Evolutionary conservation across 2,797 vertebrate genomes (phyloP), one percentile per base, ranked within the genome.

Genomic region (Anolis apletophallus): DNA sequence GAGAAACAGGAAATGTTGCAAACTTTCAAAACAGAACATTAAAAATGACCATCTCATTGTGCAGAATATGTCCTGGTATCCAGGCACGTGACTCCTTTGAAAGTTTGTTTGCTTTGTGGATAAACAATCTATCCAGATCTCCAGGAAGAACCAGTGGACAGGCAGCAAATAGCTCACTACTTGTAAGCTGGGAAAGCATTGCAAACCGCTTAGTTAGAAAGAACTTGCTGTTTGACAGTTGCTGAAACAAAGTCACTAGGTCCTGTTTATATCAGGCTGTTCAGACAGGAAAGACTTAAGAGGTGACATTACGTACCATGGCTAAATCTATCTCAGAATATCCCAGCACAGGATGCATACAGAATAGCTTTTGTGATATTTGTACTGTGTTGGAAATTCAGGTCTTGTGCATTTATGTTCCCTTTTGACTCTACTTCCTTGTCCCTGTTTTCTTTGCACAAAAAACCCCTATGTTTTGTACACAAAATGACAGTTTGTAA

Each of bases 241-340:
- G 83, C 72, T 57, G 40, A 86, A 90, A 91, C 75, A 93, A 88
- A 91, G 61, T 57, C 82, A 88, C 52, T 0, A 0, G 73, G 13
- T 14, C 78, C 69, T 85, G 81, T 54, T 91, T 78, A 68, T 9
- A 86, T 54, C 0, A 0, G 88, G 74, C 71, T 74, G 81, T 80
- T 75, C 11, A 90, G 93, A 92, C 85, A 93, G 91, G 93, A 95
- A 94, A 85, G 80, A 69, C 88, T 61, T 64, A 86, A 75, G 57
- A 32, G 9, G 2, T 90, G 81, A 85, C 36, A 54, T 8, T 0
- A 8, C 76, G 85, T 85, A 77, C 29, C 76, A 85, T 85, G 81
- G n/a, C 46, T 52, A 75, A 86, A 81, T 85, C 68, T 67, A 73
- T 68, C n/a, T 32, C 64, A 55, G 86, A 75, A 85, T 88, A 87